These are phyloP conservation scores for Drosophila sp. DNA, from an alignment of 1,140 invertebrate species.

Conservation along the genomic window DNA sequence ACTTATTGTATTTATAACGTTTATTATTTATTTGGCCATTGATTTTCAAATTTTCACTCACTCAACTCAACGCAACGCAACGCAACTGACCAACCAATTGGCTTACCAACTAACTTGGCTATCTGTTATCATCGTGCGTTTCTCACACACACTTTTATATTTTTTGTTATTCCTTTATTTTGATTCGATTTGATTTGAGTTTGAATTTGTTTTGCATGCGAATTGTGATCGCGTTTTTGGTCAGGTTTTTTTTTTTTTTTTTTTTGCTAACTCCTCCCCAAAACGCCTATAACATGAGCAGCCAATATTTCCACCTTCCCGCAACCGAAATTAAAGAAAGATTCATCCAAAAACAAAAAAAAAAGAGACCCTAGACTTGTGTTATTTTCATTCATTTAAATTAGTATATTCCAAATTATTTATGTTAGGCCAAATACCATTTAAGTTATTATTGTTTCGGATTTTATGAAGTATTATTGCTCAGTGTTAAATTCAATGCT, in stretches of 20 bases:
- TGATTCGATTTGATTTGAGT: not conserved
- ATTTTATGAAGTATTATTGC: constrained; percentile 5
- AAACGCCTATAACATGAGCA: constrained; percentile 7
- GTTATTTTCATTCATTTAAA: constrained; percentile 6
- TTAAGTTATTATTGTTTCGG: constrained; percentile 13
- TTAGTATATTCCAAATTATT: not conserved
- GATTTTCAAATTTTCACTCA: not conserved
- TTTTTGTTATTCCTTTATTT: constrained; percentile 3
- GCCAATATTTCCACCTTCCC: not conserved
- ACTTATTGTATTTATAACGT: not conserved
- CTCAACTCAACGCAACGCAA: not conserved
- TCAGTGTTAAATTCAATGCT: constrained; percentile 17
- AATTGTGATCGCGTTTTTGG: constrained; percentile 22
- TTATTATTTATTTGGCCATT: not conserved
- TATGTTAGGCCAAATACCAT: not conserved
- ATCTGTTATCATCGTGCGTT: constrained; percentile 8
- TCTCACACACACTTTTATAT: not conserved
- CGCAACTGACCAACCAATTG: constrained; percentile 20
- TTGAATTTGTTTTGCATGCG: constrained; percentile 28
- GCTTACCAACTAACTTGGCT: constrained; percentile 33
- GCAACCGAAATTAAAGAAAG: not conserved
- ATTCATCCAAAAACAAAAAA: not conserved
- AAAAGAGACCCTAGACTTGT: constrained; percentile 2
- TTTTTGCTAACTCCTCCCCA: constrained; percentile 10
- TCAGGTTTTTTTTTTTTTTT: too few relatives aligned